These are phyloP conservation scores for Scaptomyza reducta DNA, from an alignment of 2,888 invertebrate species.

Conservation along the genomic window DNA sequence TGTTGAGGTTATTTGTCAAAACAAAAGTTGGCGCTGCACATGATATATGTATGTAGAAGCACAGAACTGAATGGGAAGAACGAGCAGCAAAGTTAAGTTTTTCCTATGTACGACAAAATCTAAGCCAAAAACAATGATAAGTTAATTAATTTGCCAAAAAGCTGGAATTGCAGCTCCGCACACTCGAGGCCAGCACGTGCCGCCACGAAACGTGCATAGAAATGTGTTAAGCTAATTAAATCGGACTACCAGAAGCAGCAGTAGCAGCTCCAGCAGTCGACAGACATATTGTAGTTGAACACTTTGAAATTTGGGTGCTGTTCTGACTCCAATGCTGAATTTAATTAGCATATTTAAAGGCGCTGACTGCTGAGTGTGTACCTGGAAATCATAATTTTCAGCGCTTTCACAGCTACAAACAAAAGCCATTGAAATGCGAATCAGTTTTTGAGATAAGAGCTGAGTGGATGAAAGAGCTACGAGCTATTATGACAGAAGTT, in stretches of 20 bases:
- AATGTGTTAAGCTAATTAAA: conserved; percentile 61
- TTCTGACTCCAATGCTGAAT: conserved; percentile 15
- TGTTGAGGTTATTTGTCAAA: conserved; percentile 64
- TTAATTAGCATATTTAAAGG: conserved; percentile 40
- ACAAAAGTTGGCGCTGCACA: conserved; percentile 52
- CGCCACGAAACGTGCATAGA: conserved; percentile 41
- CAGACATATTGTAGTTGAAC: conserved; percentile 19
- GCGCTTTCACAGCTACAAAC: conserved; percentile 22
- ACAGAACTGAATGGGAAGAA: conserved; percentile 10
- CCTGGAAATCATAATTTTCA: conserved; percentile 34
- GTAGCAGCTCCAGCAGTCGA: conserved; percentile 2
- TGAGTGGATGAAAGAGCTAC: not conserved
- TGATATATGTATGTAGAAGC: conserved; percentile 35
- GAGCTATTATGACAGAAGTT: not conserved
- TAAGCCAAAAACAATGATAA: conserved; percentile 69
- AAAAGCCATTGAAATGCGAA: conserved; percentile 32
- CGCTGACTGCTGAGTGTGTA: not conserved
- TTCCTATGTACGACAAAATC: conserved; percentile 53
- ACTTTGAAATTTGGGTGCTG: not conserved
- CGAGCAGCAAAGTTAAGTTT: conserved; percentile 42
- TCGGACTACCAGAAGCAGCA: conserved; percentile 21
- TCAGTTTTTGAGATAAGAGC: conserved; percentile 8
- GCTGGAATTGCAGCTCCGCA: conserved; percentile 6
- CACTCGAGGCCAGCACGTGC: conserved; percentile 57
- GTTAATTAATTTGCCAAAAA: conserved; percentile 61